Base-by-base conservation (phyloP, 2,797 vertebrate genomes). In the Octomys mimax region DNA sequence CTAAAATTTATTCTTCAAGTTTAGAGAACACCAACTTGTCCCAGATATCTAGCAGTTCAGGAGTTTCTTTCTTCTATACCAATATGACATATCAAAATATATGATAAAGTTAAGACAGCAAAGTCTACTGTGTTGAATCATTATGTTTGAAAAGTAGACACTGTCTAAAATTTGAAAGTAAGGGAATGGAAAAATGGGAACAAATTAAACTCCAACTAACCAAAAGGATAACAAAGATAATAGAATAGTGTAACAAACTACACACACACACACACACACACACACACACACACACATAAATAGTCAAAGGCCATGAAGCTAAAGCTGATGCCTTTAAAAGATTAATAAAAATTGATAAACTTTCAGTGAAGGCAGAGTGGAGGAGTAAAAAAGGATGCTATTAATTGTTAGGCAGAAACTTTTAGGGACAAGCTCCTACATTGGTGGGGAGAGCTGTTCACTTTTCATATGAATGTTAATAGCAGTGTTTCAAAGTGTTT, bases 171-270 rank as follows among this genome's bases (percentile, higher is more conserved):
- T 64, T 18, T 49, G 28, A 66, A 22, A 93, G 42, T 54, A 88
- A 88, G 14, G 71, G 14, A 71, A 87, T 12, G 46, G 52, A 33
- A 80, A 46, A 87, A 70, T 54, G 19, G 22, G 46, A 75, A 62
- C 11, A 94, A 78, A 78, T 84, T 68, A 89, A 89, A 66, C n/a
- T 78, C 70, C 68, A 84, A 83, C n/a, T 89, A 57, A 42, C 28
- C 6, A 68, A 3, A 75, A 46, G 31, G 9, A 36, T 66, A 61
- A 36, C 66, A 79, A 52, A 28, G 26, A 1, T 68, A 61, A 77
- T 28, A 89, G n/a, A 31, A 73, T 70, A 46, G 6, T 33, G 2
- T n/a, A 66, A 42, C 10, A 64, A 12, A 77, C 57, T 64, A 36
- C 31, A 61, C 33, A 46, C 21, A 42, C 2, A 42, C 14, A 61